phyloP scores from a whole-genome alignment of 2,888 invertebrate genomes.

The Dolichomitus sp. region DNA sequence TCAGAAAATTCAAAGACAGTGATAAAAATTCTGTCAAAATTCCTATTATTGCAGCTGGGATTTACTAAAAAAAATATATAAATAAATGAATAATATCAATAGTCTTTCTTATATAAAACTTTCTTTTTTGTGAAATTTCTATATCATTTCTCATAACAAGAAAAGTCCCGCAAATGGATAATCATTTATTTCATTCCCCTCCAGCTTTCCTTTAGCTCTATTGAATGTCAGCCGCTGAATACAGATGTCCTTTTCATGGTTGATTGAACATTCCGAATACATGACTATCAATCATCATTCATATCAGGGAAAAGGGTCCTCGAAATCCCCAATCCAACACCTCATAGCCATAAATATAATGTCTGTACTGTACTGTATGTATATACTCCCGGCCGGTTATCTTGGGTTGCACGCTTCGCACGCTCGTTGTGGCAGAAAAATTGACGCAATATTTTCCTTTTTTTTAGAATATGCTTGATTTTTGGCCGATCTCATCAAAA shows the following conservation, averaged over 20 bases:
- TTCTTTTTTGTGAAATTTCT: background rate
- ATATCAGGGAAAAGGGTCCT: constrained; percentile 38
- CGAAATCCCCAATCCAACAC: constrained; percentile 29
- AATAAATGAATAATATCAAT: background rate
- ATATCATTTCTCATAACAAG: background rate
- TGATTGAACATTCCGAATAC: constrained; percentile 49
- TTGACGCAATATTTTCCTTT: no score
- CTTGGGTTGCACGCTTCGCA: no score
- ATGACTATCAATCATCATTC: constrained; percentile 49
- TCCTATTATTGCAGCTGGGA: background rate
- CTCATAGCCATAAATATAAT: background rate
- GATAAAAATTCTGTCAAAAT: no score
- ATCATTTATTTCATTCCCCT: background rate
- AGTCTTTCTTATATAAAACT: background rate
- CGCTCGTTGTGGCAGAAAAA: no score
- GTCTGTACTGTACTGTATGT: no score
- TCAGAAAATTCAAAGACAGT: no score
- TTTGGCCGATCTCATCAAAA: no score
- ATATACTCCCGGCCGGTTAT: no score
- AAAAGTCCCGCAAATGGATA: background rate
- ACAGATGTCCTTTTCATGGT: constrained; percentile 31
- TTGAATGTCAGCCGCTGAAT: constrained; percentile 26
- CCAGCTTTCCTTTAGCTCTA: background rate
- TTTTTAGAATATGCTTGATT: no score
- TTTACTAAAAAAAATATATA: background rate